Evolutionary conservation across 2,888 invertebrate genomes (phyloP).

Genomic region (Ctenicera cuprea): DNA sequence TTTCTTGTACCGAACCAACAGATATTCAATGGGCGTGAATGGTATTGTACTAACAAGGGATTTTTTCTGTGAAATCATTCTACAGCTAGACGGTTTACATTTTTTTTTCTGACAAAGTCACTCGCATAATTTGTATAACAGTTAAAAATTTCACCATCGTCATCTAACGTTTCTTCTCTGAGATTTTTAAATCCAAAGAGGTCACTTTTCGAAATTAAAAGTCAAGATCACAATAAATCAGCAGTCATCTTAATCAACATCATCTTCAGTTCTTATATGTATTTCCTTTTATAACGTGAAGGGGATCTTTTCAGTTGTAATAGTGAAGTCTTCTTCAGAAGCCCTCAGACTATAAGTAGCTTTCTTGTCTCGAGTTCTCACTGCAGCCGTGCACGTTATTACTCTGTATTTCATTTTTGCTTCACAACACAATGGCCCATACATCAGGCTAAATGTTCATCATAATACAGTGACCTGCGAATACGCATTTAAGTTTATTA

Average conservation of each 20-base stretch:
- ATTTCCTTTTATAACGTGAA: constrained; percentile 32
- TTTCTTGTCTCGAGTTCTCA: constrained; percentile 44
- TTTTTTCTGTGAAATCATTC: constrained; percentile 48
- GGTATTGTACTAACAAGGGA: constrained; percentile 46
- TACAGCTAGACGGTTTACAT: constrained; percentile 38
- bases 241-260: constrained; percentile 40
- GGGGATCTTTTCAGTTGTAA: constrained; percentile 29
- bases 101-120: constrained; percentile 10
- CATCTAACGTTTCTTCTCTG: background rate
- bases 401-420: constrained; percentile 45
- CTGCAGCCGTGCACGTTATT: constrained; percentile 41
- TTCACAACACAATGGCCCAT: constrained; percentile 41
- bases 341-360: constrained; percentile 41
- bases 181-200: background rate
- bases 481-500: constrained; percentile 39
- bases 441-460: constrained; percentile 46
- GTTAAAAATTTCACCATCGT: constrained; percentile 13
- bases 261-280: constrained; percentile 11
- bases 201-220: constrained; percentile 7
- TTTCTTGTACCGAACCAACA: constrained; percentile 38
- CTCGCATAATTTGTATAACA: constrained; percentile 14
- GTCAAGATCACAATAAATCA: constrained; percentile 20
- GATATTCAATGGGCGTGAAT: constrained; percentile 52
- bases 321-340: constrained; percentile 45
- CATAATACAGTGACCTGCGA: constrained; percentile 29